phyloP scores from a whole-genome alignment of 2,888 invertebrate species.

The Drosophila algonquin region DNA sequence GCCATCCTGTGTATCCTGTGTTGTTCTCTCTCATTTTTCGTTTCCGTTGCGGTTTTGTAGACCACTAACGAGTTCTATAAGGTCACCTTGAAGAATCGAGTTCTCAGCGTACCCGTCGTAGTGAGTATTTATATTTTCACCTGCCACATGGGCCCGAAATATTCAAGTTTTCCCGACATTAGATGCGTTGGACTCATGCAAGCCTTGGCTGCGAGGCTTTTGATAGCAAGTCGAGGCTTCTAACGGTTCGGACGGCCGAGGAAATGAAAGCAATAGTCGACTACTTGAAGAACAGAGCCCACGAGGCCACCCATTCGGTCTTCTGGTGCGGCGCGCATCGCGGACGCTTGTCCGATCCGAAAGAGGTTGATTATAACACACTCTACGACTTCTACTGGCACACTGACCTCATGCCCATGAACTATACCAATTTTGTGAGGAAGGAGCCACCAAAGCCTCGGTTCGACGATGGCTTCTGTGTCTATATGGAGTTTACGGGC shows the following conservation, averaged over 20 bases:
- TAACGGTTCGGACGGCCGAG: slow-evolving; percentile 39
- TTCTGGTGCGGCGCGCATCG: slow-evolving; percentile 70
- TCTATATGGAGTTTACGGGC: slow-evolving; percentile 45
- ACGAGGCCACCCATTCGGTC: slow-evolving; percentile 40
- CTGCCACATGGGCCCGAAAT: neutral
- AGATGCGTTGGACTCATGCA: slow-evolving; percentile 64
- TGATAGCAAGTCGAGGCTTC: slow-evolving; percentile 42
- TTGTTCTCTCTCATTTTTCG: neutral
- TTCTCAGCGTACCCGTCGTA: slow-evolving; percentile 55
- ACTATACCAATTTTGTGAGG: slow-evolving; percentile 49
- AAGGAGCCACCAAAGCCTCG: neutral
- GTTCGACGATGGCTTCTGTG: slow-evolving; percentile 46
- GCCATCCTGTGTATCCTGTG: neutral
- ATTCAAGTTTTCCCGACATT: neutral
- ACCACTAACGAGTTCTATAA: slow-evolving; percentile 61
- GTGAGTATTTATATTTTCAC: slow-evolving; percentile 38
- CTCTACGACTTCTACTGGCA: slow-evolving; percentile 61
- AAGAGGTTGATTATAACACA: slow-evolving; percentile 7
- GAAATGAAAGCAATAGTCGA: slow-evolving; percentile 48
- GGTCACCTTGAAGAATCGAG: slow-evolving; percentile 53
- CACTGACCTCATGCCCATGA: slow-evolving; percentile 55
- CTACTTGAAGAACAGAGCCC: slow-evolving; percentile 48
- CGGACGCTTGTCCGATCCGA: slow-evolving; percentile 36
- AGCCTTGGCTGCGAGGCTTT: slow-evolving; percentile 62
- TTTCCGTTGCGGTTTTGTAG: slow-evolving; percentile 14